Base-by-base conservation (phyloP, 2,888 invertebrate species). In the Oxyteleia sp. region DNA sequence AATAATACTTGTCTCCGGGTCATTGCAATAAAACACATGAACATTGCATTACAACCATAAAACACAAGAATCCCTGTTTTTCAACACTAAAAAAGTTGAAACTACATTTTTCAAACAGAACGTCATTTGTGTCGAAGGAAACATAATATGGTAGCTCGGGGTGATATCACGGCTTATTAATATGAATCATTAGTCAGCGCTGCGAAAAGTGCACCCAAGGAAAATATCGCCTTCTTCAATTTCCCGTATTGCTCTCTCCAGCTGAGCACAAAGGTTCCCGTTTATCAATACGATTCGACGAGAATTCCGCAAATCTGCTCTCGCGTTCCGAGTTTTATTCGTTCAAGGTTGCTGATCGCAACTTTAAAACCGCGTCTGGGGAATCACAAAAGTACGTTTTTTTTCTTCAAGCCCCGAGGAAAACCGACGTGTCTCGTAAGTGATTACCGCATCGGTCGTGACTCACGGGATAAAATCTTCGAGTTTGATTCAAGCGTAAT, bases 151-250 rank as follows among this genome's bases (percentile, higher is more conserved):
- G 63, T 61, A 71, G 47, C 78, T 71, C 51, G 49, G 61, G 47
- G 53, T 82, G 82, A 82, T 82, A 82, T 82, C 82, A 82, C 57
- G 23, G 20, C 53, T 59, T 71, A 59, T 76, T 76, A 71, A 82
- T 82, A 57, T 66, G 82, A 82, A 15, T 82, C 71, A 82, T 71
- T 63, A 51, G 18, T 59, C 18, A 72, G 11, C 38, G 35, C 29
- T 2, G 53, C 11, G 29, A 18, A 29, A 45, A 47, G 8, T n/a
- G 11, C 38, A 7, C n/a, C 43, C 16, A 23, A 59, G 64, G 57
- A 72, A 38, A 47, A 64, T 26, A 47, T 57, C 47, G 4, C 15
- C 35, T 20, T 47, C 63, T 69, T 71, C 15, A 29, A 63, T 69
- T 78, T 78, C 63, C 69, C 69, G 75, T 59, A 59, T 59, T 57